phyloP scores from a whole-genome alignment of 1,140 invertebrate species.

The Polypedilum vanderplanki region DNA sequence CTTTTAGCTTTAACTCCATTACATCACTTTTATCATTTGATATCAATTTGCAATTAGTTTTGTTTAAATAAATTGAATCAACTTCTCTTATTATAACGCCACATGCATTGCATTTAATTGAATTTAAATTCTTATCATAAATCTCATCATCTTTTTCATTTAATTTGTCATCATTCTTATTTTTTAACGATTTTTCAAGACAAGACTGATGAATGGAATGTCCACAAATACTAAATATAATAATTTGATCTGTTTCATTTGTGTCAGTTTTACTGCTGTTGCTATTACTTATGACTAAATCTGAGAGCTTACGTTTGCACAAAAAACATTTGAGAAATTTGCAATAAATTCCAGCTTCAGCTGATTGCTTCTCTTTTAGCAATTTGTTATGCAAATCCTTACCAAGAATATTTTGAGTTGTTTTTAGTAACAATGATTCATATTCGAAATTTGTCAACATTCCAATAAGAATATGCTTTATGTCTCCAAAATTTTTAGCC shows the following conservation, averaged over 20 bases:
- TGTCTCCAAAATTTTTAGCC: slow-evolving; percentile 47
- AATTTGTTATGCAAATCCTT: slow-evolving; percentile 43
- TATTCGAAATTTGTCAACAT: slow-evolving; percentile 46
- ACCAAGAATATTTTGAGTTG: slow-evolving; percentile 40
- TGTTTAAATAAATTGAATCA: slow-evolving; percentile 22
- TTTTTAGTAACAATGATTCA: slow-evolving; percentile 44
- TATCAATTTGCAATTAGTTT: neutral
- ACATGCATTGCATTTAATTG: neutral
- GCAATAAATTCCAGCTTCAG: slow-evolving; percentile 39
- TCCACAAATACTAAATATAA: slow-evolving; percentile 39
- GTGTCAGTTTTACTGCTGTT: neutral
- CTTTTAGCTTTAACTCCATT: neutral
- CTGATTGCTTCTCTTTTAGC: slow-evolving; percentile 32
- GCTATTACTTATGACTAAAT: neutral
- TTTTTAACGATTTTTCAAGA: neutral
- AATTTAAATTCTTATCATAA: neutral
- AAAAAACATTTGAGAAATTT: slow-evolving; percentile 40
- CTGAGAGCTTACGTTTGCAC: slow-evolving; percentile 37
- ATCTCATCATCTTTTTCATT: neutral
- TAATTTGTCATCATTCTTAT: neutral
- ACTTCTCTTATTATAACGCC: neutral
- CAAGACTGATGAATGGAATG: slow-evolving; percentile 40
- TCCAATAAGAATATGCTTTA: slow-evolving; percentile 46
- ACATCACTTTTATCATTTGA: neutral
- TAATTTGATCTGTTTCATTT: slow-evolving; percentile 36